Base-by-base conservation (phyloP, 1,140 invertebrate genomes). In the Drosophila sp. region DNA sequence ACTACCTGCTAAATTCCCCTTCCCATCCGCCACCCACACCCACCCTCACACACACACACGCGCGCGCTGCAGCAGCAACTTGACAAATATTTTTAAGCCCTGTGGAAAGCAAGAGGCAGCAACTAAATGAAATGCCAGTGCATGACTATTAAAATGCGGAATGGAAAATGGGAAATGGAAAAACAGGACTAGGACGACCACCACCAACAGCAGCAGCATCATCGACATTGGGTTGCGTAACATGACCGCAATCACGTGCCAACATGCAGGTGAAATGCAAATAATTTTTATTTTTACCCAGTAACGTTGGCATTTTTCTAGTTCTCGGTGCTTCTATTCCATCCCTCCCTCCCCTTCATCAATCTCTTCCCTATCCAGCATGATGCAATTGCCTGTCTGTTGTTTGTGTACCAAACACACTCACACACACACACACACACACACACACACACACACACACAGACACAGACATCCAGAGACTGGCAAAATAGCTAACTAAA, bases 251-350 rank as follows among this genome's bases (percentile, higher is more conserved):
- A 85, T 85, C 82, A 85, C 83, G 82, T 85, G 83, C 75, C 83
- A 87, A 83, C 84, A 89, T 87, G 79, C 83, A 80, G 83, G 83
- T 80, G 76, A 86, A 86, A 86, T 86, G 83, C 83, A 87, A 86
- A 86, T 86, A 83, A 86, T 83, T 86, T 87, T 86, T 87, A 80
- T 80, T 89, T 50, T 87, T 86, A 78, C 76, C 76, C 79, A 72
- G 71, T 76, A 71, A 47, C 66, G 76, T 72, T 78, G 41, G 66
- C 60, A 73, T 70, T 85, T 75, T 74, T 60, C 63, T 44, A 54
- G 25, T 44, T 60, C 27, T 40, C 23, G 17, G 8, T 58, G 7
- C 6, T 17, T 17, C 17, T 17, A 17, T 17, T 17, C 6, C 17
- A 35, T 60, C 35, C 23, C 23, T 23, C 10, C 30, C 8, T 7